phyloP scores from a whole-genome alignment of 2,888 invertebrate genomes.

The Euphydryas editha region DNA sequence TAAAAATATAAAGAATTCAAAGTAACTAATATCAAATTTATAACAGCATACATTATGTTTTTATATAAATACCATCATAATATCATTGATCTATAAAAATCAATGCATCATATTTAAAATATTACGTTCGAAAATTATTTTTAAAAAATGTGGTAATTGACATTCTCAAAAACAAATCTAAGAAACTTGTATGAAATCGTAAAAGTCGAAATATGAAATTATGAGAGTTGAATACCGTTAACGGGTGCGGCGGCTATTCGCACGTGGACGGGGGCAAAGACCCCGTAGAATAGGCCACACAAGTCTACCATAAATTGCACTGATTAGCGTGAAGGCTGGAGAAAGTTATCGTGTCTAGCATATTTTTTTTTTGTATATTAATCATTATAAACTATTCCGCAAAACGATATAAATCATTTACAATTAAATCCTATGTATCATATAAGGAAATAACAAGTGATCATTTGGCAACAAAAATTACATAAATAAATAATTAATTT shows the following conservation, averaged over 20 bases:
- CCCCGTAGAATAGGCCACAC: conserved; percentile 56
- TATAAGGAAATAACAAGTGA: too few species aligned
- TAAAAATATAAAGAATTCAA: too few species aligned
- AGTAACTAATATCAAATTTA: too few species aligned
- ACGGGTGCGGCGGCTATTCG: conserved; percentile 64
- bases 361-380: conserved; percentile 12
- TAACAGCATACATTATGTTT: not conserved
- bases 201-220: conserved; percentile 44
- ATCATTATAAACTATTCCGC: not conserved
- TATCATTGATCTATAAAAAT: too few species aligned
- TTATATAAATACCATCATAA: not conserved
- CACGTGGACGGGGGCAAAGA: conserved; percentile 67
- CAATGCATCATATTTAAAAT: not conserved
- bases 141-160: not conserved
- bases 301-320: conserved; percentile 40
- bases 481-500: too few species aligned
- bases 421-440: not conserved
- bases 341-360: conserved; percentile 35
- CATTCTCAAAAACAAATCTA: conserved; percentile 21
- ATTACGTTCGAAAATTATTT: not conserved
- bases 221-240: conserved; percentile 65
- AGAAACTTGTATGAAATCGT: conserved; percentile 33
- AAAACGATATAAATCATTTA: not conserved
- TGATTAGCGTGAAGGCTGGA: conserved; percentile 36
- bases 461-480: too few species aligned